Percentiles rank a stretch among this genome's conserved stretches.
Conservation (phyloP, 1,140 invertebrate species). For the Camponotus pennsylvanicus region DNA sequence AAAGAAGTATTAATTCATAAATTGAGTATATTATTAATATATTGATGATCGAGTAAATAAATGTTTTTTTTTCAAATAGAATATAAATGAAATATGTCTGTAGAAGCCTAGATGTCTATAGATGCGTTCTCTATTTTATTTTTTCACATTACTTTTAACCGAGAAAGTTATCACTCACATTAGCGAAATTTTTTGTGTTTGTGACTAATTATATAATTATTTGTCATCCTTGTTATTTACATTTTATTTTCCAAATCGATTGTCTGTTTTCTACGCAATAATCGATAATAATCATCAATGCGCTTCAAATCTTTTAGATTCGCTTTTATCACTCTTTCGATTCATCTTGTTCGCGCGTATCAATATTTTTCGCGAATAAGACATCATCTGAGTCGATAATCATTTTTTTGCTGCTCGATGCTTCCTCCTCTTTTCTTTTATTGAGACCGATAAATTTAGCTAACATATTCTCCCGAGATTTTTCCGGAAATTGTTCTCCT, state of each 20-base stretch:
- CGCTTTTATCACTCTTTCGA: not conserved
- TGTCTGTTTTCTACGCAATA: not conserved
- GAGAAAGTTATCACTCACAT: not conserved
- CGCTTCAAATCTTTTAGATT: not conserved
- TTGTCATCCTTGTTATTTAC: not conserved
- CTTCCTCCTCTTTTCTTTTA: not conserved
- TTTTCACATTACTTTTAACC: not conserved
- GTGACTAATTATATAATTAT: not conserved
- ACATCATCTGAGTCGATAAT: not conserved
- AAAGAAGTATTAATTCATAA: not conserved
- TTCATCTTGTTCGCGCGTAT: not conserved
- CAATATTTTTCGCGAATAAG: not conserved
- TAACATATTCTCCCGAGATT: slow-evolving; percentile 71
- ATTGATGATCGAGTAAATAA: not conserved
- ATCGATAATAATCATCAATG: not conserved
- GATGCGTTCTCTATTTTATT: not conserved
- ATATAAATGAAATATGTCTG: not conserved
- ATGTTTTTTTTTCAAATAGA: not conserved
- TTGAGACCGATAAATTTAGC: slow-evolving; percentile 67
- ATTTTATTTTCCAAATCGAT: not conserved
- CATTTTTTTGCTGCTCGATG: not conserved
- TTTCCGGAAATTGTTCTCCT: slow-evolving; percentile 77
- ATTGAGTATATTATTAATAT: slow-evolving; percentile 14
- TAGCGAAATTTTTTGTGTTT: not conserved
- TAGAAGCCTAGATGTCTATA: not conserved